A percentile compares a stretch with the other conserved stretches of the same genome.
Evolutionary conservation across 2,888 invertebrate species (phyloP).

Genomic region (Peribatodes rhomboidaria): DNA sequence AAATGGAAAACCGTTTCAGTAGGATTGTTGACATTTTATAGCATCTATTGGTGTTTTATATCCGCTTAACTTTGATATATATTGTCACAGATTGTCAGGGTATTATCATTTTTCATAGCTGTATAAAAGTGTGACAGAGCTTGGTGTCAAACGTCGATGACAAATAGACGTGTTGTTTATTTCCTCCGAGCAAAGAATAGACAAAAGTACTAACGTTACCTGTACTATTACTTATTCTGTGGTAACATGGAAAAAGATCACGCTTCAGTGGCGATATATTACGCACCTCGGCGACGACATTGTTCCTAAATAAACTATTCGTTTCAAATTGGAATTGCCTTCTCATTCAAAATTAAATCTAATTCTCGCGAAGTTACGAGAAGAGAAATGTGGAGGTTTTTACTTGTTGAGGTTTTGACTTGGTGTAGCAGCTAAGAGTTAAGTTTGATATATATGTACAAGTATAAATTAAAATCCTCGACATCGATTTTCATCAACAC

Average conservation of each 20-base stretch:
- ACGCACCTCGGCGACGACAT: slow-evolving; percentile 3
- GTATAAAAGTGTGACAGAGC: slow-evolving; percentile 14
- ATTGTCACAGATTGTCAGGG: slow-evolving; percentile 7
- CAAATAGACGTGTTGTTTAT: slow-evolving; percentile 22
- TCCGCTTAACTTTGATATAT: slow-evolving; percentile 12
- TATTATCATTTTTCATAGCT: slow-evolving; percentile 24
- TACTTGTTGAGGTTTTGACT: not conserved
- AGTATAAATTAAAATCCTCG: too few relatives aligned
- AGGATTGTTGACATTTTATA: not conserved
- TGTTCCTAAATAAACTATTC: slow-evolving; percentile 20
- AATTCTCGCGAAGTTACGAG: slow-evolving; percentile 4
- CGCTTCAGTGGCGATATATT: slow-evolving; percentile 9
- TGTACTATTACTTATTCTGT: too few relatives aligned
- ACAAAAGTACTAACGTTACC: not conserved
- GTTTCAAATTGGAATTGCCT: slow-evolving; percentile 8
- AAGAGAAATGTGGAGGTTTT: not conserved
- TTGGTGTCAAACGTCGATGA: slow-evolving; percentile 23
- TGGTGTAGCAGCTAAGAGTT: not conserved
- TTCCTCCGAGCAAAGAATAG: not conserved
- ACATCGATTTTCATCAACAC: too few relatives aligned
- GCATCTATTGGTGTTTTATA: slow-evolving; percentile 9
- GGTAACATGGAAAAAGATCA: slow-evolving; percentile 1
- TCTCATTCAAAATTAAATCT: slow-evolving; percentile 21
- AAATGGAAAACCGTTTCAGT: not conserved
- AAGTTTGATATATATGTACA: too few relatives aligned